Base-by-base conservation (phyloP, 2,888 invertebrate genomes). In the Syrista parreyssii region DNA sequence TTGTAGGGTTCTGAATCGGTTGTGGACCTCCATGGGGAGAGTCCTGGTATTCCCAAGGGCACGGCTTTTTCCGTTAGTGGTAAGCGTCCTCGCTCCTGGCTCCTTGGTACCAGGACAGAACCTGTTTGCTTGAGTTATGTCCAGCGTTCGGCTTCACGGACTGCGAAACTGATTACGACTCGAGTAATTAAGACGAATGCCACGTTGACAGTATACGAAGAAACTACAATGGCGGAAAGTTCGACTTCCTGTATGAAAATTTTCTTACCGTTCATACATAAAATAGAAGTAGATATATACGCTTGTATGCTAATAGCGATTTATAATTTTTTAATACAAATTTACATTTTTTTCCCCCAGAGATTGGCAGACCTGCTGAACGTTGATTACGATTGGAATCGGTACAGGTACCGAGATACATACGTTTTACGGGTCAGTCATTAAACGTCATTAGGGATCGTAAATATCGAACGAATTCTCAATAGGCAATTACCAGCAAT, bases 71-170 rank as follows among this genome's bases (percentile, higher is more conserved):
- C 55, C 55, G 55, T 55, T 2, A 23, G 55, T 55, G 23, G 55
- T 55, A 55, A 55, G 55, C 55, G 55, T 55, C 55, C 55, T 23
- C 55, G 55, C 55, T 55, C 23, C 55, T 55, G 55, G 55, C 55
- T 55, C 55, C 71, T 33, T 33, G 71, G 71, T 71, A 71, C 71
- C 71, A 33, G 71, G 71, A 33, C 71, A 71, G 71, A 71, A 71
- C 74, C 74, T 74, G 74, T 74, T 74, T 74, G 74, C 74, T 74
- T 34, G 74, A 74, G 36, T 34, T 74, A 74, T 74, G 74, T 34
- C 35, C 74, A 23, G 30, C 74, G 74, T 74, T 74, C 74, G 74
- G 74, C 74, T 35, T 33, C 74, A 15, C 74, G 74, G 74, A 74
- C 74, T 33, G 74, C 74, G 35, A 74, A 74, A 74, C 74, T 74